These are phyloP conservation scores for Phalacrocorax brasilianus DNA, from an alignment of 2,113 vertebrate genomes.

Conservation along the genomic window DNA sequence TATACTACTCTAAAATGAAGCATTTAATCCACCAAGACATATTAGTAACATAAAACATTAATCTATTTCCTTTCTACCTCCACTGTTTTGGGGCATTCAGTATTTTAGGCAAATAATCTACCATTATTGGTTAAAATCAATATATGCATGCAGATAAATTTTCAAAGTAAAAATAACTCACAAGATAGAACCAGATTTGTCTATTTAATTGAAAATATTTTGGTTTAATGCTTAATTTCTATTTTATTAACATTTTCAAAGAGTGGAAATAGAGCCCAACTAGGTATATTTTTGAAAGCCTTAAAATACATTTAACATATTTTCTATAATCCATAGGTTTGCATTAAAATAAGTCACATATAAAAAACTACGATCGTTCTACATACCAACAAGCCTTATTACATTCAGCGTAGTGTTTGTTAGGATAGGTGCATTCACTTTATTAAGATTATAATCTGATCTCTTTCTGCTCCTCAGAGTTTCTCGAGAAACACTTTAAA, in stretches of 20 bases:
- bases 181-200: not conserved
- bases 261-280: not conserved
- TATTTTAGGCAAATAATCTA: not conserved
- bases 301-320: not conserved
- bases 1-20: not conserved
- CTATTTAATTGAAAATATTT: not conserved
- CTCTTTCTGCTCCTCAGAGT: slow-evolving; percentile 90
- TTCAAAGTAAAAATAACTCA: not conserved
- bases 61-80: not conserved
- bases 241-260: not conserved
- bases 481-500: slow-evolving; percentile 87
- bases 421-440: slow-evolving; percentile 92
- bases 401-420: slow-evolving; percentile 98
- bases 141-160: not conserved
- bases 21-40: not conserved
- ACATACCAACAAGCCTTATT: slow-evolving; percentile 95
- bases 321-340: not conserved
- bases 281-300: not conserved
- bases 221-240: not conserved
- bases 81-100: not conserved
- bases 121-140: not conserved
- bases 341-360: not conserved
- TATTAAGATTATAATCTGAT: slow-evolving; percentile 94
- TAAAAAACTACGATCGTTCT: not conserved
- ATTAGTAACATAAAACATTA: not conserved